phyloP scores from a whole-genome alignment of 1,140 invertebrate species.

The Chironomus tepperi region DNA sequence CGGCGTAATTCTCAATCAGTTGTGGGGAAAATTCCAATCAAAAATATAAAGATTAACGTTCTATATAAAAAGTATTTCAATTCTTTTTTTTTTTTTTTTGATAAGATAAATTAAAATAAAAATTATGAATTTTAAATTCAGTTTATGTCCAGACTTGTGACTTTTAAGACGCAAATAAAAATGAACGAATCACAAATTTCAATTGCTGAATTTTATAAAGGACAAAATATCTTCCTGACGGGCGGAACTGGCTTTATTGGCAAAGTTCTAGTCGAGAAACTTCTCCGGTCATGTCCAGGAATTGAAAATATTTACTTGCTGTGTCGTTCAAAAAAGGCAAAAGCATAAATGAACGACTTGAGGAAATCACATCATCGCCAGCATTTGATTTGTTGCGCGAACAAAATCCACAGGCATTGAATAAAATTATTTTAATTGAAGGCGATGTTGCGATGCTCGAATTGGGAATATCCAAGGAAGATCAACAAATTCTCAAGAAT shows the following conservation, averaged over 20 bases:
- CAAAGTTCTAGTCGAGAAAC: conserved; percentile 63
- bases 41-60: no score
- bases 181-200: no score
- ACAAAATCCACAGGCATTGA: conserved; percentile 51
- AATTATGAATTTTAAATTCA: no score
- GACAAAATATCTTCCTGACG: no score
- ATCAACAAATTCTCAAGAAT: conserved; percentile 41
- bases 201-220: no score
- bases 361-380: conserved; percentile 43
- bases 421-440: conserved; percentile 52
- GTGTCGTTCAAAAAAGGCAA: conserved; percentile 69
- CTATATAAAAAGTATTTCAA: no score
- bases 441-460: conserved; percentile 52
- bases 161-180: no score
- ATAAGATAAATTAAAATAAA: no score
- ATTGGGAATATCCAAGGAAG: conserved; percentile 39
- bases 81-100: no score
- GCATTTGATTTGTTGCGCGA: conserved; percentile 47
- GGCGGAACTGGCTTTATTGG: conserved; percentile 40
- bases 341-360: conserved; percentile 53
- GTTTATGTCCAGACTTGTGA: no score
- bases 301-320: conserved; percentile 66
- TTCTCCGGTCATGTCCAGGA: conserved; percentile 63
- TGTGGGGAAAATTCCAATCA: no score
- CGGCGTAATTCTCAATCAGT: no score